Conservation (phyloP, 2,113 vertebrate genomes). For the Phaethon lepturus region DNA sequence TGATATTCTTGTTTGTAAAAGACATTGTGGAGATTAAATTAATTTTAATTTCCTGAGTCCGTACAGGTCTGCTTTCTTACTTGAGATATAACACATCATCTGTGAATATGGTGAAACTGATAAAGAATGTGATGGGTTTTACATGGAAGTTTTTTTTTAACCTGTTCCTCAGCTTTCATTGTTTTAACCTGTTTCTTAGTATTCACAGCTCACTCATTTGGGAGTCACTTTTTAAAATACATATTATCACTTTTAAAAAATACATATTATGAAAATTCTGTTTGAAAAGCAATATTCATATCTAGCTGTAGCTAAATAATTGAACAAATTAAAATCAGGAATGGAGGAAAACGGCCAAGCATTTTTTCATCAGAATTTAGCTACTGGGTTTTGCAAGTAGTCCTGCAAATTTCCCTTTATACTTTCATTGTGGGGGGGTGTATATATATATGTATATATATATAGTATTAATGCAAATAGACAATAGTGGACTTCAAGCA, state of each 20-base stretch:
- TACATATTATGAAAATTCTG: neutral
- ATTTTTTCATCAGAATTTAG: neutral
- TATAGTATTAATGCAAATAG: neutral
- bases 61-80: neutral
- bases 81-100: neutral
- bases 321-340: neutral
- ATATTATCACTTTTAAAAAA: neutral
- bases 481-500: neutral
- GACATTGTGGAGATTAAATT: neutral
- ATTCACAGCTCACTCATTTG: neutral
- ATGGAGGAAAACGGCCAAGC: neutral
- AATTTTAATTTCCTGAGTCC: constrained; percentile 1
- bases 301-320: neutral
- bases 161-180: neutral
- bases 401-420: neutral
- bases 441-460: too few relatives aligned
- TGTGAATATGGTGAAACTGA: neutral
- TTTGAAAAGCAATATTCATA: neutral
- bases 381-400: neutral
- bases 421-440: neutral
- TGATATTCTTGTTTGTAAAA: neutral
- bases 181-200: neutral
- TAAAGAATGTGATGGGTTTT: neutral
- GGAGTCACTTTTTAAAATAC: neutral
- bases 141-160: neutral